phyloP scores from a whole-genome alignment of 1,140 invertebrate genomes.

The Drosophila subpulchrella region DNA sequence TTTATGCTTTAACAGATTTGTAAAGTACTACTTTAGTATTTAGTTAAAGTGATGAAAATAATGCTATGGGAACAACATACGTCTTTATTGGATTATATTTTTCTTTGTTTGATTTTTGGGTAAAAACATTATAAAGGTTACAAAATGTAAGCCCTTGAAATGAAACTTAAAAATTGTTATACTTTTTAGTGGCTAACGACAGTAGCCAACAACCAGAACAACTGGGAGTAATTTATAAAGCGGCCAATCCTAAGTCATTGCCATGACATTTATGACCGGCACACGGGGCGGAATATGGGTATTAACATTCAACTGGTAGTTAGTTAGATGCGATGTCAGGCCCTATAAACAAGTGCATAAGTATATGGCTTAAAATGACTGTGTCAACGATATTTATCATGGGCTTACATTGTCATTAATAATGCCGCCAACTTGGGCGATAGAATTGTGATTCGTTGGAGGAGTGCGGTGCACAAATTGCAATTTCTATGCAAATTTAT shows the following conservation, averaged over 20 bases:
- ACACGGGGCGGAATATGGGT: slow-evolving; percentile 23
- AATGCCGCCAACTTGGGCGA: slow-evolving; percentile 62
- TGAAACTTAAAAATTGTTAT: background rate
- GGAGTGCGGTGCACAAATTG: slow-evolving; percentile 76
- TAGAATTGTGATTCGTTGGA: slow-evolving; percentile 43
- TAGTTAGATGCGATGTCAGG: slow-evolving; percentile 30
- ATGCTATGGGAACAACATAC: background rate
- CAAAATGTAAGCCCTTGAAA: background rate
- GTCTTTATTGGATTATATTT: too few species aligned
- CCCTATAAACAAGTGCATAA: slow-evolving; percentile 52
- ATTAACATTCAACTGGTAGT: slow-evolving; percentile 45
- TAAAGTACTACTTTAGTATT: background rate
- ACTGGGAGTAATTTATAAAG: slow-evolving; percentile 27
- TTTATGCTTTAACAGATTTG: background rate
- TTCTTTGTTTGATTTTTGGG: too few species aligned
- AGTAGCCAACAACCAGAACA: slow-evolving; percentile 28
- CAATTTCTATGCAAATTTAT: slow-evolving; percentile 84
- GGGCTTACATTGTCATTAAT: slow-evolving; percentile 79
- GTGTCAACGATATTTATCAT: slow-evolving; percentile 81
- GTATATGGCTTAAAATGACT: slow-evolving; percentile 51
- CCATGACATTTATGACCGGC: slow-evolving; percentile 42
- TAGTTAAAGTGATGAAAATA: background rate
- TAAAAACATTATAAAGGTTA: background rate
- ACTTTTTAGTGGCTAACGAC: slow-evolving; percentile 14
- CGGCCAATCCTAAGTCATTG: slow-evolving; percentile 17